phyloP scores from a whole-genome alignment of 1,140 invertebrate genomes.

The Megalopta genalis region DNA sequence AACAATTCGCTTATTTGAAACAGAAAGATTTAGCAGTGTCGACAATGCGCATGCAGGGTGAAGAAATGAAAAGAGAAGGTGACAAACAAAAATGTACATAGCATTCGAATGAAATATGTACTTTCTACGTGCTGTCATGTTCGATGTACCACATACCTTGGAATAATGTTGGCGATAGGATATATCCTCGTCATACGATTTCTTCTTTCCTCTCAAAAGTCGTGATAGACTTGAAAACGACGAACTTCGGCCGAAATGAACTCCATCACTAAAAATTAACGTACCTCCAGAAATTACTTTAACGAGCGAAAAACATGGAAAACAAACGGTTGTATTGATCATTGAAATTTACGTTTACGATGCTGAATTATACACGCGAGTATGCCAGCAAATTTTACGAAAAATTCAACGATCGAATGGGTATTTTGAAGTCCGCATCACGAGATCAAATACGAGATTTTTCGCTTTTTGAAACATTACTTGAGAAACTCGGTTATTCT shows the following conservation, averaged over 20 bases:
- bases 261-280: not conserved
- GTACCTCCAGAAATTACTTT: not conserved
- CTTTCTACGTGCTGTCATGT: no score
- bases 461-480: not conserved
- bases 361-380: not conserved
- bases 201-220: not conserved
- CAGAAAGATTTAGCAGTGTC: no score
- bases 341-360: not conserved
- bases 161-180: not conserved
- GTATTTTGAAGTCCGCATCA: not conserved
- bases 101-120: no score
- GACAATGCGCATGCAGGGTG: no score
- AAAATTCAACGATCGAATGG: no score
- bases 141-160: not conserved
- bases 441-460: not conserved
- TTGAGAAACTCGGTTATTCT: not conserved
- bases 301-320: not conserved
- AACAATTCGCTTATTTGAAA: not conserved
- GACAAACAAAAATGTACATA: not conserved
- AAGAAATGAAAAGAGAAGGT: no score
- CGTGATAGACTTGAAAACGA: not conserved
- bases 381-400: not conserved
- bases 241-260: not conserved
- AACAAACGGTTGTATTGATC: conserved; percentile 3
- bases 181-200: not conserved